Conservation (phyloP, 2,797 vertebrate species). For the Acrossocheilus wenchowensis region DNA sequence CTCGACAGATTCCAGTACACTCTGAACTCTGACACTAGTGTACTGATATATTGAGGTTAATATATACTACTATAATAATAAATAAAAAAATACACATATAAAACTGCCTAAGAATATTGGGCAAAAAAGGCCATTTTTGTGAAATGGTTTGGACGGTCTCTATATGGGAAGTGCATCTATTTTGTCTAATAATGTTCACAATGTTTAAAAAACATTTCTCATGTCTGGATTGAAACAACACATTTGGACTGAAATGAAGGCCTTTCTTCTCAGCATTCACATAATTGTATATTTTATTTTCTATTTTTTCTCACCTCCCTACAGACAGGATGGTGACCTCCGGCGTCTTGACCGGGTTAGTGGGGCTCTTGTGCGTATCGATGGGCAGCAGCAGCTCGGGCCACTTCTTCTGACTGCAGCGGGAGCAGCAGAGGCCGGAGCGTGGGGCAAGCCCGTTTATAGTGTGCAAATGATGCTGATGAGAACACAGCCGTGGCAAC, state of each 20-base stretch:
- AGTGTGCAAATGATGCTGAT: constrained; percentile 93
- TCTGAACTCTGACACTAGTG: not conserved
- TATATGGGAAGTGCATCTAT: not conserved
- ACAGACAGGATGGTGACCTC: constrained; percentile 87
- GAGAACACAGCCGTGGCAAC: constrained; percentile 81
- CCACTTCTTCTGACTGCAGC: constrained; percentile 95
- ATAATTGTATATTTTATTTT: not conserved
- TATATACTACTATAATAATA: not conserved
- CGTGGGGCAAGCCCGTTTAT: constrained; percentile 83
- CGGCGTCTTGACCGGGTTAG: constrained; percentile 58
- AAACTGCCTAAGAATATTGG: not conserved
- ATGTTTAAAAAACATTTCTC: not conserved
- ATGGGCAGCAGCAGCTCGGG: constrained; percentile 76
- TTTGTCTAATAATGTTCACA: not conserved
- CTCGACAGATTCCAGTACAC: not conserved
- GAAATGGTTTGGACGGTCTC: not conserved
- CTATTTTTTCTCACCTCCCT: constrained; percentile 82
- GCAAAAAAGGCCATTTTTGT: not conserved
- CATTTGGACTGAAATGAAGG: not conserved
- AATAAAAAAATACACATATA: not conserved
- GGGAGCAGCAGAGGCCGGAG: constrained; percentile 84
- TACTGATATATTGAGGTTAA: not conserved
- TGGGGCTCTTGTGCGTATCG: constrained; percentile 69
- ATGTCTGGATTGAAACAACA: not conserved
- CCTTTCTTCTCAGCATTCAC: not conserved